Evolutionary conservation across 2,113 vertebrate species (phyloP).

Genomic region (Phocoena phocoena): DNA sequence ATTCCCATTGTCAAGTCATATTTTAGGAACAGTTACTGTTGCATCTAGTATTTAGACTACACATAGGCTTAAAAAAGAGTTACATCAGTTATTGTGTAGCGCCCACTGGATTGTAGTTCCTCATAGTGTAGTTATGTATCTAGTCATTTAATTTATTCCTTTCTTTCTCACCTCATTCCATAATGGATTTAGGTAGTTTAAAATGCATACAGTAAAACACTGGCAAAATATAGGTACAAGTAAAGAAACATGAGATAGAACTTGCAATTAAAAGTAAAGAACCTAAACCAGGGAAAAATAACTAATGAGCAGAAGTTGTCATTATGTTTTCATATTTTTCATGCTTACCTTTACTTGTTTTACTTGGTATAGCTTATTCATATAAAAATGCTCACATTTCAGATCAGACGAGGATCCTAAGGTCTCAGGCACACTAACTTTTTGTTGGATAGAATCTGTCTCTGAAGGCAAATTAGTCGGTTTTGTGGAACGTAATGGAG

Average conservation of each 20-base stretch:
- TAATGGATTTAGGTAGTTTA: background rate
- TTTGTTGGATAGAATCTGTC: background rate
- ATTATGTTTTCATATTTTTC: background rate
- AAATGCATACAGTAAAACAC: background rate
- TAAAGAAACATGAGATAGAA: background rate
- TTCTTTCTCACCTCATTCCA: background rate
- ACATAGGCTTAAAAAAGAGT: background rate
- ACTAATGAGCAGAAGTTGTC: background rate
- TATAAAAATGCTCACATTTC: background rate
- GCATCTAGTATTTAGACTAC: background rate
- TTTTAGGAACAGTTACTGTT: background rate
- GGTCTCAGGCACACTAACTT: background rate
- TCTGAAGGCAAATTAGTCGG: background rate
- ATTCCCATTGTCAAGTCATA: background rate
- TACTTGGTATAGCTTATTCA: background rate
- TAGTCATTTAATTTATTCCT: background rate
- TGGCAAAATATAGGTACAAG: background rate
- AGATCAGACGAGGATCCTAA: background rate
- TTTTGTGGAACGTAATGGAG: background rate
- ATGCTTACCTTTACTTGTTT: background rate
- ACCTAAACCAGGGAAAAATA: background rate
- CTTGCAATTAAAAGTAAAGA: background rate
- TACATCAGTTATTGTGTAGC: background rate
- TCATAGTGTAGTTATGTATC: background rate
- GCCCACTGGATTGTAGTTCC: background rate